These are phyloP conservation scores for Carcina quercana DNA, from an alignment of 2,888 invertebrate genomes.

Conservation along the genomic window DNA sequence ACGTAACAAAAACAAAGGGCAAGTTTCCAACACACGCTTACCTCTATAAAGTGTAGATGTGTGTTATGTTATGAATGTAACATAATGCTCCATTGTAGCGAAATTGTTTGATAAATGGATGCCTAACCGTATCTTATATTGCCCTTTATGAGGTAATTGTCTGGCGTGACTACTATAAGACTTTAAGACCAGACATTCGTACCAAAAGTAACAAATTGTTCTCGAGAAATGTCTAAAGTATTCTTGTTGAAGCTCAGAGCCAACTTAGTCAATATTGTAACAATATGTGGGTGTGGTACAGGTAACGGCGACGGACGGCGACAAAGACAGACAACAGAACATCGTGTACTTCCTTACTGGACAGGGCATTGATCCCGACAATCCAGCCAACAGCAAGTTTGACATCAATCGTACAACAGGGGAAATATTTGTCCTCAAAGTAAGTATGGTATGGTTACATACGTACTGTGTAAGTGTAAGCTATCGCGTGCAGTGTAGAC, in stretches of 20 bases:
- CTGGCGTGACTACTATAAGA: too few species aligned
- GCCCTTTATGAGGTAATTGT: neutral
- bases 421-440: slow-evolving; percentile 96
- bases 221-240: neutral
- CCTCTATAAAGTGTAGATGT: neutral
- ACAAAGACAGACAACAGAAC: slow-evolving; percentile 94
- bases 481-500: slow-evolving; percentile 14
- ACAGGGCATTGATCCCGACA: slow-evolving; percentile 96
- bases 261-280: slow-evolving; percentile 7
- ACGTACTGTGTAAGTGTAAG: neutral
- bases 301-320: slow-evolving; percentile 97
- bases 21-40: slow-evolving; percentile 24
- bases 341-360: slow-evolving; percentile 97
- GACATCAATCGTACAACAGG: slow-evolving; percentile 97
- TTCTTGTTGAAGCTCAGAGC: neutral
- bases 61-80: neutral
- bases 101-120: slow-evolving; percentile 4
- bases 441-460: slow-evolving; percentile 56
- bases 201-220: too few species aligned
- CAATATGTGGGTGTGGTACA: too few species aligned
- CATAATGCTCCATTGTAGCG: neutral
- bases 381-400: slow-evolving; percentile 96
- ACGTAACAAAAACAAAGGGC: slow-evolving; percentile 29
- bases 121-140: slow-evolving; percentile 7
- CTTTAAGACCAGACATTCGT: too few species aligned